Evolutionary conservation across 2,888 invertebrate genomes (phyloP).

Genomic region (Xestia ashworthii): DNA sequence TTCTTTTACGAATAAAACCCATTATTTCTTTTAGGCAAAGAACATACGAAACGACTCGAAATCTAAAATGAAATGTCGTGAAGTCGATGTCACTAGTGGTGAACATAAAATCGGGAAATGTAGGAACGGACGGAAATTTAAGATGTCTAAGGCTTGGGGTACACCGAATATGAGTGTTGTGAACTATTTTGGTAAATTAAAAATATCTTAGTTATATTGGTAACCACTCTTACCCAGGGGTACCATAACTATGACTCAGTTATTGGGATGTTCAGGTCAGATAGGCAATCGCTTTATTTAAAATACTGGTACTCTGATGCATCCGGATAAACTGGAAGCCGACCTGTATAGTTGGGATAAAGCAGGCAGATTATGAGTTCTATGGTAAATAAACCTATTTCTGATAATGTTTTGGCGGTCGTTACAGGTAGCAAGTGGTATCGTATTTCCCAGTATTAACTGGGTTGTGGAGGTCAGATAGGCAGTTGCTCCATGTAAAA

Average conservation of each 20-base stretch:
- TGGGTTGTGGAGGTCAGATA: no score
- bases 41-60: conserved; percentile 10
- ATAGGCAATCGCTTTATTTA: neutral
- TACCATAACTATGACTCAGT: neutral
- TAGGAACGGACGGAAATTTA: conserved; percentile 6
- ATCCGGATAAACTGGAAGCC: neutral
- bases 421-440: no score
- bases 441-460: no score
- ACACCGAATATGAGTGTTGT: neutral
- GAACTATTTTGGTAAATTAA: neutral
- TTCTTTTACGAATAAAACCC: conserved; percentile 10
- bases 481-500: no score
- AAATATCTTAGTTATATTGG: neutral
- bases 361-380: neutral
- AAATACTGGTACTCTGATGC: neutral
- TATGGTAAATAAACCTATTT: neutral
- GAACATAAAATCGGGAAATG: conserved; percentile 26
- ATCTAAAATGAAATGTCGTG: conserved; percentile 13
- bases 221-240: neutral
- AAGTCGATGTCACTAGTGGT: conserved; percentile 8
- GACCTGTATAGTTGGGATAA: neutral
- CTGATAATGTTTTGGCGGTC: neutral
- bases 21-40: conserved; percentile 21
- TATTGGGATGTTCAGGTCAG: neutral
- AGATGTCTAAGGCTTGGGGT: neutral